Conservation (phyloP, 2,113 vertebrate genomes). For the Emydura subglobosa region DNA sequence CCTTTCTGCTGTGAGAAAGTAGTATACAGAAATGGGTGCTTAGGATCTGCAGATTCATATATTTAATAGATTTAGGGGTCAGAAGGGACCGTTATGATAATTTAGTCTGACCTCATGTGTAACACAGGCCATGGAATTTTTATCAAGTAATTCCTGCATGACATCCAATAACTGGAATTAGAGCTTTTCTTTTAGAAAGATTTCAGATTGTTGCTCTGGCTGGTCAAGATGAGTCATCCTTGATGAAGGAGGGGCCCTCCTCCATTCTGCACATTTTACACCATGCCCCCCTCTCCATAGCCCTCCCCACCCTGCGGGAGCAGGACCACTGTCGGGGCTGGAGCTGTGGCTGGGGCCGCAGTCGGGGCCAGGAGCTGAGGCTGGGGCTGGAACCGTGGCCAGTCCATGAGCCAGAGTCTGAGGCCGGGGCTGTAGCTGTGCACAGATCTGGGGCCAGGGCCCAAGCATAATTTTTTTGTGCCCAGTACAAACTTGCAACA, state of each 20-base stretch:
- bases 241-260: neutral
- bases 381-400: no score
- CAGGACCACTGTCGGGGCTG: no score
- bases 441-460: no score
- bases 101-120: slow-evolving; percentile 1
- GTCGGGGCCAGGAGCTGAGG: no score
- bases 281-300: no score
- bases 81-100: neutral
- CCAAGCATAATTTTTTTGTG: no score
- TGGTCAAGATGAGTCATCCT: neutral
- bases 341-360: no score
- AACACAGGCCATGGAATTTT: neutral
- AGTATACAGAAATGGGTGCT: neutral
- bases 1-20: neutral
- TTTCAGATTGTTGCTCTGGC: slow-evolving; percentile 3
- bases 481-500: no score
- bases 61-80: neutral
- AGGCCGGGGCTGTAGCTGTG: no score
- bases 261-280: neutral
- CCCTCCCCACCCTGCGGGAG: no score
- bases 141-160: slow-evolving; percentile 10
- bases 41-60: neutral
- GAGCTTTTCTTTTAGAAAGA: slow-evolving; percentile 14
- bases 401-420: no score
- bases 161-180: slow-evolving; percentile 15